These are phyloP conservation scores for Dunckerocampus dactyliophorus DNA, from an alignment of 2,113 vertebrate genomes.

Conservation along the genomic window DNA sequence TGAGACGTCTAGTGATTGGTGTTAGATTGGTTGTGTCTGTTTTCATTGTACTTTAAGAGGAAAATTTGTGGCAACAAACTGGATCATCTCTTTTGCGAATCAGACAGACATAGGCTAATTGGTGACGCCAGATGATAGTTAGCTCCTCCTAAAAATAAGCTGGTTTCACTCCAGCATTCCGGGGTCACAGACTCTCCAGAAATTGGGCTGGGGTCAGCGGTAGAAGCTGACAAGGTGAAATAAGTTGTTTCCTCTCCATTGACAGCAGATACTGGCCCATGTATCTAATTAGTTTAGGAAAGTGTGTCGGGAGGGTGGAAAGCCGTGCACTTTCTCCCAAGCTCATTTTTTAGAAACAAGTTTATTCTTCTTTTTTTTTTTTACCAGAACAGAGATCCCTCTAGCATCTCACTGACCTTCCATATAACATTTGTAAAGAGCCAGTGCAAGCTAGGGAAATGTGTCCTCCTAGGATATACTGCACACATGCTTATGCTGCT, in stretches of 20 bases:
- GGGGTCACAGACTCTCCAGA: constrained; percentile 33
- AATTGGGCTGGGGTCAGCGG: constrained; percentile 49
- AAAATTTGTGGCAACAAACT: constrained; percentile 10
- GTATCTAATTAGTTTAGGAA: constrained; percentile 69
- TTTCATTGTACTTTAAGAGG: constrained; percentile 4
- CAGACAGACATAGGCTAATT: constrained; percentile 29
- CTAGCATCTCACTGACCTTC: constrained; percentile 56
- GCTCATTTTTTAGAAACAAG: constrained; percentile 70
- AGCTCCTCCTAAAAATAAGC: constrained; percentile 28
- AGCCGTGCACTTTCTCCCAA: constrained; percentile 46
- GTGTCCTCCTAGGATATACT: neutral
- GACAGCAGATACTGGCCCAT: constrained; percentile 56
- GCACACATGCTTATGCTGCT: constrained; percentile 20
- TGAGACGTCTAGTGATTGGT: too few species aligned
- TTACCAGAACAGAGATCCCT: constrained; percentile 57
- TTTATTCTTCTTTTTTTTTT: constrained; percentile 61
- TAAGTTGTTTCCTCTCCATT: constrained; percentile 61
- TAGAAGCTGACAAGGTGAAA: constrained; percentile 59
- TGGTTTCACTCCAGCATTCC: constrained; percentile 17
- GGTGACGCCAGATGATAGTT: constrained; percentile 30
- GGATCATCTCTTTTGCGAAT: constrained; percentile 9
- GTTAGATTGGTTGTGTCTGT: neutral
- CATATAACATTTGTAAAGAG: constrained; percentile 61
- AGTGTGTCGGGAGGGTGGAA: constrained; percentile 47
- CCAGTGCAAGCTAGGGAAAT: constrained; percentile 34